Evolutionary conservation across 2,888 invertebrate species (phyloP).

Genomic region (Tryphoninae sp.): DNA sequence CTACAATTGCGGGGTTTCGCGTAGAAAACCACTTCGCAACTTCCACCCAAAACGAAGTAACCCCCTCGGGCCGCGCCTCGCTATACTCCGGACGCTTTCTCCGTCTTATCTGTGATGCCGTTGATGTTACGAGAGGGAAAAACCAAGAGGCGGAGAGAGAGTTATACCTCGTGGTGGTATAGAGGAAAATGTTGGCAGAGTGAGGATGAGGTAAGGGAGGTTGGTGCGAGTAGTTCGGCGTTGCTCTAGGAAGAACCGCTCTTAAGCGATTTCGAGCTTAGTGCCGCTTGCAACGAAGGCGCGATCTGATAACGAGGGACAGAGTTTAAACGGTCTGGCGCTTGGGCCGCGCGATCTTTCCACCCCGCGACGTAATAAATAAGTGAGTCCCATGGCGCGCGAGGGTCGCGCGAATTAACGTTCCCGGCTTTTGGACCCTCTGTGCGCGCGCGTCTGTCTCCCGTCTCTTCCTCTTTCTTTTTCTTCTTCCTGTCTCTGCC

Average conservation of each 20-base stretch:
- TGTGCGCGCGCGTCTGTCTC: neutral
- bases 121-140: constrained; percentile 60
- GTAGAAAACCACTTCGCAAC: constrained; percentile 55
- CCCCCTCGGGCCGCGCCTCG: constrained; percentile 25
- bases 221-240: constrained; percentile 34
- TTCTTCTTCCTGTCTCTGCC: neutral
- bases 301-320: constrained; percentile 71
- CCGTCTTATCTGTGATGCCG: constrained; percentile 58
- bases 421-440: constrained; percentile 29
- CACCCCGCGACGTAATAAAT: constrained; percentile 58
- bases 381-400: constrained; percentile 52
- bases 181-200: constrained; percentile 25
- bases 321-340: constrained; percentile 68
- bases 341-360: constrained; percentile 48
- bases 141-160: constrained; percentile 47
- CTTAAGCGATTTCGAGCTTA: constrained; percentile 70
- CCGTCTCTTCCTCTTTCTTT: neutral
- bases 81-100: constrained; percentile 41
- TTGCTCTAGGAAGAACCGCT: constrained; percentile 42
- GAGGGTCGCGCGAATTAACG: constrained; percentile 51
- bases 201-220: neutral
- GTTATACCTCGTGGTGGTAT: constrained; percentile 31
- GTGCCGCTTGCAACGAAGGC: constrained; percentile 59
- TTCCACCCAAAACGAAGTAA: constrained; percentile 40
- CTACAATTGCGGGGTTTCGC: constrained; percentile 37